Percentiles rank a stretch among this genome's conserved stretches.
phyloP scores from a whole-genome alignment of 2,797 vertebrate genomes.

The Vipera latastei region DNA sequence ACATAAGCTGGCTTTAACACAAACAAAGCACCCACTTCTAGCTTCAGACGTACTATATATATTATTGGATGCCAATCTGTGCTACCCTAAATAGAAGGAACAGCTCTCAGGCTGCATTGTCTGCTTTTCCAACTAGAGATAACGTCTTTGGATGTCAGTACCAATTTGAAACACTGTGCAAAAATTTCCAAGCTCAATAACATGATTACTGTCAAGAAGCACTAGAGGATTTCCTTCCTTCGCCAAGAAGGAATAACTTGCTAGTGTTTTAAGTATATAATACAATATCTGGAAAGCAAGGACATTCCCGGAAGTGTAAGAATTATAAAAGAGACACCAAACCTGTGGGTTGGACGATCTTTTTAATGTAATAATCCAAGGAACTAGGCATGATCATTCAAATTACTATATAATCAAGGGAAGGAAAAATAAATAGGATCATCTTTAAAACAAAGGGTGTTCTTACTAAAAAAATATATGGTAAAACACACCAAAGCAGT shows the following conservation, averaged over 20 bases:
- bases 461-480: background rate
- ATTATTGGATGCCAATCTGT: background rate
- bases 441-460: background rate
- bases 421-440: background rate
- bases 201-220: background rate
- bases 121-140: background rate
- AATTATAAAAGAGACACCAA: background rate
- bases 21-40: background rate
- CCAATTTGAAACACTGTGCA: background rate
- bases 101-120: background rate
- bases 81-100: background rate
- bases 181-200: constrained; percentile 20
- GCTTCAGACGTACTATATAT: background rate
- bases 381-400: background rate
- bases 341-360: background rate
- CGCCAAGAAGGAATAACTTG: background rate
- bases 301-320: background rate
- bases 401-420: background rate
- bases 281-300: background rate
- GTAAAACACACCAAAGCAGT: background rate
- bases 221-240: background rate
- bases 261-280: background rate
- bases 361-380: background rate
- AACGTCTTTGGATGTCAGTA: background rate
- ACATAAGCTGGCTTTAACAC: background rate